Evolutionary conservation across 2,797 vertebrate species (phyloP).

Genomic region (Pelobates cultripes): DNA sequence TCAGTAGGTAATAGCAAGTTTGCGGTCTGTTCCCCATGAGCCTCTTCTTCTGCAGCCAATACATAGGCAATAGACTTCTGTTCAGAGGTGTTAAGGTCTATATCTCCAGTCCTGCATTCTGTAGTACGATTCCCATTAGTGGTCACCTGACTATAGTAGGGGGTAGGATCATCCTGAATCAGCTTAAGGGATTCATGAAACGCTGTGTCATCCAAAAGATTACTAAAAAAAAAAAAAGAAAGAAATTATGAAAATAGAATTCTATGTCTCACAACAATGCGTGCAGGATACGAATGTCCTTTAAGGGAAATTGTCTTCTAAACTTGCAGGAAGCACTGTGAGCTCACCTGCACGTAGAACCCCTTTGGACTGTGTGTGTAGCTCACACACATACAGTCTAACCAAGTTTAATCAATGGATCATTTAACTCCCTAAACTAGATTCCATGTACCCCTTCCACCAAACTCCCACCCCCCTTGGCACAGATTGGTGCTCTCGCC

Average conservation of each 20-base stretch:
- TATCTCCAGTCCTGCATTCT: background rate
- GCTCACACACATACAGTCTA: too few relatives aligned
- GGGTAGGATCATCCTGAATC: slow-evolving; percentile 69
- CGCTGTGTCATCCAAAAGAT: slow-evolving; percentile 76
- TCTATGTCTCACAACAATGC: too few relatives aligned
- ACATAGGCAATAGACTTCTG: background rate
- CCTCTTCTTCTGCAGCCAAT: background rate
- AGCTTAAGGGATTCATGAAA: slow-evolving; percentile 72
- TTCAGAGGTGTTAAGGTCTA: background rate
- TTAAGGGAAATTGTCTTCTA: too few relatives aligned
- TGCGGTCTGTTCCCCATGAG: background rate
- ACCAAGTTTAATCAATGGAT: too few relatives aligned
- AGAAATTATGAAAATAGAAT: background rate
- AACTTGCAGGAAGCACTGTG: too few relatives aligned
- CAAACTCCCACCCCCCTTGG: too few relatives aligned
- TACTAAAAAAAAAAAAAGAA: slow-evolving; percentile 65
- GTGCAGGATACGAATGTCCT: too few relatives aligned
- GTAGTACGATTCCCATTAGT: slow-evolving; percentile 41
- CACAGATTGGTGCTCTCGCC: too few relatives aligned
- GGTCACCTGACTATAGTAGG: slow-evolving; percentile 75
- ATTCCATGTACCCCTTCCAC: too few relatives aligned
- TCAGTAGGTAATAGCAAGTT: background rate
- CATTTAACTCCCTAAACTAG: too few relatives aligned
- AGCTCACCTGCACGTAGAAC: too few relatives aligned
- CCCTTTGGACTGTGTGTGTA: too few relatives aligned